Base-by-base conservation (phyloP, 2,797 vertebrate genomes). In the Gambelia wislizenii region DNA sequence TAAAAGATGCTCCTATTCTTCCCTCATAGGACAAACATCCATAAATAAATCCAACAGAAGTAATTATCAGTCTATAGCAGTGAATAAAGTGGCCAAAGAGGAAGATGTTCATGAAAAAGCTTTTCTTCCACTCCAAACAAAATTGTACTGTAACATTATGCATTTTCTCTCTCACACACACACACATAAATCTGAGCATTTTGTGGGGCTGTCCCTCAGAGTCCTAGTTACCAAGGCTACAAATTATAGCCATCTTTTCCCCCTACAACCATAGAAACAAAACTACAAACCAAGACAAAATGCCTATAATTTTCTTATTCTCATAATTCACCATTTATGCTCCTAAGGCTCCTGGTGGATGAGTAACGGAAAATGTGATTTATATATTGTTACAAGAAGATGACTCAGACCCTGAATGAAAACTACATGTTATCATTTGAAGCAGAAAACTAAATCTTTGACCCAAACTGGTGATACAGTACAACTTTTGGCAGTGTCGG, bases 271-370 rank as follows among this genome's bases (percentile, higher is more conserved):
- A 88, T 89, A 93, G 91, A 96, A 96, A 94, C 61, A 94, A 90
- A 92, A 90, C 79, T 93, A 94, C 90, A 96, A n/a, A 92, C 92
- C 95, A 95, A 96, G 88, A 93, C 88, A 95, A 96, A 96, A 95
- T 94, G 89, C 89, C 94, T 96, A 83, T 95, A 93, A 95, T 96
- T 96, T 96, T 94, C 93, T 95, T 92, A 95, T 95, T 96, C 87
- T 92, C 85, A 85, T 91, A 94, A 95, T 96, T 95, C 93, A 78
- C 87, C 84, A 95, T 94, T 95, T 92, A 91, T 42, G 92, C 83
- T 95, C 95, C 89, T 64, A 88, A 92, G 91, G 93, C 85, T 80
- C 67, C 7, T 67, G 88, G 36, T 52, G n/a, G 69, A 91, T 93
- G 72, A 89, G 88, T 90, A 95, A 92, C 93, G 33, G 64, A 84